phyloP scores from a whole-genome alignment of 2,888 invertebrate species.

The Epirrhoe alternata region DNA sequence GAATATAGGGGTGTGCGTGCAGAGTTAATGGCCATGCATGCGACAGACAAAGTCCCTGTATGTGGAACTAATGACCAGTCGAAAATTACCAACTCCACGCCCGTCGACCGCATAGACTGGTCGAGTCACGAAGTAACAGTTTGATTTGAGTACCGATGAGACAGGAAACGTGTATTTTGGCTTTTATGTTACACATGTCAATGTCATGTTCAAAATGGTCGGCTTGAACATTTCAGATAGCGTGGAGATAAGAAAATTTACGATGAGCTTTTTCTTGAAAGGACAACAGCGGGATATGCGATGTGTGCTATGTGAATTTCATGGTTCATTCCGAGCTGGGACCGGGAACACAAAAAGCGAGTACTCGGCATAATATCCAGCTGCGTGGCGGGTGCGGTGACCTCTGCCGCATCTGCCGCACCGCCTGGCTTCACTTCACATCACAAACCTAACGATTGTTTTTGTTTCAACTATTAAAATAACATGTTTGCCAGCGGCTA shows the following conservation, averaged over 20 bases:
- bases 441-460: constrained; percentile 56
- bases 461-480: constrained; percentile 41
- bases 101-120: constrained; percentile 65
- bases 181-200: constrained; percentile 51
- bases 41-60: constrained; percentile 70
- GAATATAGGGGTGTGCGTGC: constrained; percentile 58
- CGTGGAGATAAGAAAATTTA: constrained; percentile 26
- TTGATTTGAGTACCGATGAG: constrained; percentile 45
- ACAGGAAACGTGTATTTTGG: constrained; percentile 53
- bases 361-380: constrained; percentile 66
- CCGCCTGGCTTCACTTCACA: constrained; percentile 62
- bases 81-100: constrained; percentile 72
- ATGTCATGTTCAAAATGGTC: constrained; percentile 25
- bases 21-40: constrained; percentile 73
- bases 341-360: constrained; percentile 66
- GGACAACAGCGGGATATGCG: constrained; percentile 9
- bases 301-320: constrained; percentile 49
- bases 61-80: constrained; percentile 81
- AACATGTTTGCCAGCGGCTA: constrained; percentile 27
- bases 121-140: constrained; percentile 73
- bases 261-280: constrained; percentile 15
- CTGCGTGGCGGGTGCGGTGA: constrained; percentile 75
- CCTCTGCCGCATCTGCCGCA: constrained; percentile 74
- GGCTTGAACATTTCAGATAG: constrained; percentile 30
- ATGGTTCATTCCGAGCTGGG: constrained; percentile 48